A percentile compares a stretch with the other conserved stretches of the same genome.
Conservation (phyloP, 2,797 vertebrate species). For the Catamblyrhynchus diadema region DNA sequence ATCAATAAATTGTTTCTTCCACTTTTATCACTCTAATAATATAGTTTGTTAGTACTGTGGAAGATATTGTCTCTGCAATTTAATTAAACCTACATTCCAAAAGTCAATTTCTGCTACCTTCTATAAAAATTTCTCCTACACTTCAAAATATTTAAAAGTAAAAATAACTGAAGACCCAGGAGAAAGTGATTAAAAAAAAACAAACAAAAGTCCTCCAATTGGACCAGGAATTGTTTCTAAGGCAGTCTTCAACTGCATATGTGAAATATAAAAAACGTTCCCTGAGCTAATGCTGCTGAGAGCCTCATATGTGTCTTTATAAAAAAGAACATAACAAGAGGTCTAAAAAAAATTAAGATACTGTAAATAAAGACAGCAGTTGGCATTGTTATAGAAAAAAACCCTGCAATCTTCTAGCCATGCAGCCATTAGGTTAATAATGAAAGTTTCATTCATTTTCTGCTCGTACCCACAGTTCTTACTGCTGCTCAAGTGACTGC, state of each 20-base stretch:
- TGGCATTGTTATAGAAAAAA: not conserved
- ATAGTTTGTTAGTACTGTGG: not conserved
- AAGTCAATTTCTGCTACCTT: not conserved
- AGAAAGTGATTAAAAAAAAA: not conserved
- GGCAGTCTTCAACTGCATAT: not conserved
- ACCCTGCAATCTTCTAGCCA: not conserved
- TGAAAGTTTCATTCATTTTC: not conserved
- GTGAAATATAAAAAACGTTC: not conserved
- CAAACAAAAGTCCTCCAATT: not conserved
- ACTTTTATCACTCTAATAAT: constrained; percentile 34
- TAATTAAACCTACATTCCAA: constrained; percentile 27
- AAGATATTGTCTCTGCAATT: constrained; percentile 10
- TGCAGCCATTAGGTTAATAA: not conserved
- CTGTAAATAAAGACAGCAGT: constrained; percentile 35
- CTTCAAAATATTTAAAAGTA: not conserved
- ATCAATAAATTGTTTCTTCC: constrained; percentile 29
- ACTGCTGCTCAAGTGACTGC: not conserved
- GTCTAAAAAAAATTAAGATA: not conserved
- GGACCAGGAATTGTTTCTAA: constrained; percentile 24
- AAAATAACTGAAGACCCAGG: not conserved
- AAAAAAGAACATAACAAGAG: not conserved
- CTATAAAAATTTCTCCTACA: not conserved
- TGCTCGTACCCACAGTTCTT: accelerated
- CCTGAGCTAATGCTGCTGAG: not conserved
- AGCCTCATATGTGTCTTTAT: not conserved